Percentiles rank a stretch among this genome's conserved stretches.
These are phyloP conservation scores for Drosophila suboccidentalis DNA, from an alignment of 2,888 invertebrate genomes.

Conservation along the genomic window DNA sequence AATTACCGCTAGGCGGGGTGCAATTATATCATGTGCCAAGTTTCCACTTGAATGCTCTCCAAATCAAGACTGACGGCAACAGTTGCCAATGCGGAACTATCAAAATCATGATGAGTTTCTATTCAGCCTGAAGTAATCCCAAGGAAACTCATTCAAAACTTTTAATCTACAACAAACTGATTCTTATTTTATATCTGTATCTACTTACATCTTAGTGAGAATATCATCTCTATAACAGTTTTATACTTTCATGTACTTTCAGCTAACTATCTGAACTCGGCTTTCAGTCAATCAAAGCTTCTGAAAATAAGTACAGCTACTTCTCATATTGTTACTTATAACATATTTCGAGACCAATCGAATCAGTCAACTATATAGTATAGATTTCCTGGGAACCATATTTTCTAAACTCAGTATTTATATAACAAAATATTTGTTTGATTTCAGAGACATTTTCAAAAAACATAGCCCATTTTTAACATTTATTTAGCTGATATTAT, in stretches of 20 bases:
- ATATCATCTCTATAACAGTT: no score
- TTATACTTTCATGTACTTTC: background rate
- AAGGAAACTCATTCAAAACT: background rate
- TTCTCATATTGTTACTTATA: background rate
- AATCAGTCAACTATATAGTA: background rate
- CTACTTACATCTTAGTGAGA: no score
- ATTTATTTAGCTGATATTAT: no score
- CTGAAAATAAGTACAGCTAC: background rate
- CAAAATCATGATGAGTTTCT: slow-evolving; percentile 22
- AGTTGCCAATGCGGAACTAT: slow-evolving; percentile 67
- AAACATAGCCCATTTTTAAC: no score
- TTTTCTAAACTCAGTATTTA: no score
- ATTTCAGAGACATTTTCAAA: no score
- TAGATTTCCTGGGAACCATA: no score
- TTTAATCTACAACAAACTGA: background rate
- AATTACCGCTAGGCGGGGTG: slow-evolving; percentile 52
- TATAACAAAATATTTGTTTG: no score
- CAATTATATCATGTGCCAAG: slow-evolving; percentile 37
- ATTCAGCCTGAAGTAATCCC: background rate
- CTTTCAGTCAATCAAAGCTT: background rate
- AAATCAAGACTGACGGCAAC: slow-evolving; percentile 64
- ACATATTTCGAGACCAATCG: background rate
- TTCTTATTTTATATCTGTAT: no score
- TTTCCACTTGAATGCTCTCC: slow-evolving; percentile 12
- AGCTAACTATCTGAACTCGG: background rate